A percentile compares a stretch with the other conserved stretches of the same genome.
phyloP scores from a whole-genome alignment of 2,888 invertebrate genomes.

The Cephus runcator region DNA sequence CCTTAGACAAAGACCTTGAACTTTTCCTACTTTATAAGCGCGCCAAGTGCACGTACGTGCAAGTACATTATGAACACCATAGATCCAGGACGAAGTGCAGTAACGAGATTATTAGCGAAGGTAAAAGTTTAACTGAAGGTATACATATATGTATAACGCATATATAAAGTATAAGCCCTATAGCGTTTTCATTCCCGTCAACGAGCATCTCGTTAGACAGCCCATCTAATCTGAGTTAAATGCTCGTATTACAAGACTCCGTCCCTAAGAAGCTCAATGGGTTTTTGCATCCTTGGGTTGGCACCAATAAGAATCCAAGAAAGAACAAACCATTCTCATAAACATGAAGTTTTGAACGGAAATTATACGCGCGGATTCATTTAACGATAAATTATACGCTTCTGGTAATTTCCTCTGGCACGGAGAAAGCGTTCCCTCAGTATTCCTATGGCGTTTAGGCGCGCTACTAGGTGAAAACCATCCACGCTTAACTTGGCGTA shows the following conservation, averaged over 20 bases:
- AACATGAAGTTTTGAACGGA: neutral
- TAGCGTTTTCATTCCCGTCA: neutral
- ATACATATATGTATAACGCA: too few species aligned
- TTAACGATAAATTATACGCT: neutral
- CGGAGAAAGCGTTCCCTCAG: neutral
- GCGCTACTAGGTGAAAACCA: neutral
- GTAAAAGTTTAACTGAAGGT: too few species aligned
- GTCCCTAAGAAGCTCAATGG: neutral
- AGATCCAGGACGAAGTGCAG: neutral
- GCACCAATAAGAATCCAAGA: neutral
- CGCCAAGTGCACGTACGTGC: neutral
- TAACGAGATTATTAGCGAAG: too few species aligned
- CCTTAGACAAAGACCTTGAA: conserved; percentile 16
- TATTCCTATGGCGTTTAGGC: neutral
- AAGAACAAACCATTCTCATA: neutral
- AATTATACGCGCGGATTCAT: neutral
- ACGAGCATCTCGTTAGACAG: conserved; percentile 17
- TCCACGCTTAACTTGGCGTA: neutral
- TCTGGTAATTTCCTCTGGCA: neutral
- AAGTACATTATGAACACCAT: neutral
- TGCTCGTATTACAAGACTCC: conserved; percentile 28
- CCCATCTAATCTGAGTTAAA: conserved; percentile 48
- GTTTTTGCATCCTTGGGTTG: too few species aligned
- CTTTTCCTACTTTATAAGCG: conserved; percentile 13
- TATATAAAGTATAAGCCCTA: too few species aligned